Percentiles rank a stretch among this genome's conserved stretches.
These are phyloP conservation scores for Strix uralensis DNA, from an alignment of 2,113 vertebrate genomes.

Conservation along the genomic window DNA sequence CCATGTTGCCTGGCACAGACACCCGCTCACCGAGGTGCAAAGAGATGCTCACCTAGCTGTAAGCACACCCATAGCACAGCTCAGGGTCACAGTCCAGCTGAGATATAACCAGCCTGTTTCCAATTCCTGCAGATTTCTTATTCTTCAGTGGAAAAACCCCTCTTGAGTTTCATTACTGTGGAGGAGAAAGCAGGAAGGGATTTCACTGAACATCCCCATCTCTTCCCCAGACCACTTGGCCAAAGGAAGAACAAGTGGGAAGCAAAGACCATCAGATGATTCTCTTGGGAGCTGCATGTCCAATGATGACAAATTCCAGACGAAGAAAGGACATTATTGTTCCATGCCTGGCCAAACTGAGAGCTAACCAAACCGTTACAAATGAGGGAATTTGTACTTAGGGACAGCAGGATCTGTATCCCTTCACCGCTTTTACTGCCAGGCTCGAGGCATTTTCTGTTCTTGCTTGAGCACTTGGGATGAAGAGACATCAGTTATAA, in stretches of 20 bases:
- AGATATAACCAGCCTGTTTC: neutral
- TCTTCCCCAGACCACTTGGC: neutral
- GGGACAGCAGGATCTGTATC: neutral
- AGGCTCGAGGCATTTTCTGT: conserved; percentile 3
- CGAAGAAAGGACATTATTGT: neutral
- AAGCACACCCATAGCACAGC: neutral
- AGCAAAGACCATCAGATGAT: neutral
- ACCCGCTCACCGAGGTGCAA: neutral
- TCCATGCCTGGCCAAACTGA: neutral
- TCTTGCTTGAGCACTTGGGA: neutral
- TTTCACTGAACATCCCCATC: neutral
- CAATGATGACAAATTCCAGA: neutral
- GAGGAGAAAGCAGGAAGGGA: neutral
- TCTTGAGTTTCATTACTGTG: fast-evolving
- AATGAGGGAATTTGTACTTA: neutral
- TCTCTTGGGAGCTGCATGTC: neutral
- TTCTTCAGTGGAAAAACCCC: neutral
- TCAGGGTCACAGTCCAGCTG: neutral
- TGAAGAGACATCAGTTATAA: neutral
- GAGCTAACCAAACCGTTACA: neutral
- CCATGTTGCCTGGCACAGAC: neutral
- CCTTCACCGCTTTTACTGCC: neutral
- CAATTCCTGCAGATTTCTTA: neutral
- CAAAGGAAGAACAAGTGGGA: neutral
- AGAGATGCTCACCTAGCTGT: neutral